phyloP scores from a whole-genome alignment of 1,140 invertebrate genomes.

The Euglossa dilemma region DNA sequence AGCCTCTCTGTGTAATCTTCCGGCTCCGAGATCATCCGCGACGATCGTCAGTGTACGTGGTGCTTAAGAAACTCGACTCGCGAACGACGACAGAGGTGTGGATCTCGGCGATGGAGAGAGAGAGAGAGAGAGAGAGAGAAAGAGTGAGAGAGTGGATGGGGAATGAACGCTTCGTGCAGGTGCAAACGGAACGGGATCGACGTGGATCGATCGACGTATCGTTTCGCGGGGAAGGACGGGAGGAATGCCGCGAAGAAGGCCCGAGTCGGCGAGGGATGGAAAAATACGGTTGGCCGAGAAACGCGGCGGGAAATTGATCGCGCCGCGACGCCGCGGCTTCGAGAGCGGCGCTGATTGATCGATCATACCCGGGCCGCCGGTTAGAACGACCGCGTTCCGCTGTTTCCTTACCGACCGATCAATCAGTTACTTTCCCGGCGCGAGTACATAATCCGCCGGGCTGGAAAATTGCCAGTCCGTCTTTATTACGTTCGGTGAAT shows the following conservation, averaged over 20 bases:
- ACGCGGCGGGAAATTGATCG: constrained; percentile 57
- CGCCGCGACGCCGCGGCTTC: constrained; percentile 20
- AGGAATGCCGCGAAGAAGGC: too few species aligned
- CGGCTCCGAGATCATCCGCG: constrained; percentile 42
- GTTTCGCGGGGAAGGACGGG: neutral
- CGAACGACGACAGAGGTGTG: constrained; percentile 44
- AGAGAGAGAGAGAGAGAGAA: too few species aligned
- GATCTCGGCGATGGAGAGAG: too few species aligned
- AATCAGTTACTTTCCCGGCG: constrained; percentile 62
- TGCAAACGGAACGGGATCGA: neutral
- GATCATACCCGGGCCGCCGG: constrained; percentile 34
- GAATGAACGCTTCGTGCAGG: too few species aligned
- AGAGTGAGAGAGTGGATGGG: too few species aligned
- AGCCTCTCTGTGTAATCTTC: neutral
- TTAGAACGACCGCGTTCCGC: constrained; percentile 22
- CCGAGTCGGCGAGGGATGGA: neutral
- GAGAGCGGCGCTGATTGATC: constrained; percentile 57
- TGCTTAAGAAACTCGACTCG: constrained; percentile 40
- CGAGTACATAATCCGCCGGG: constrained; percentile 33
- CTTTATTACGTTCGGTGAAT: constrained; percentile 53
- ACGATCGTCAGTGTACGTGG: constrained; percentile 40
- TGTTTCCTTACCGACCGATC: constrained; percentile 63
- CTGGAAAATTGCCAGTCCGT: constrained; percentile 64
- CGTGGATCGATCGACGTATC: neutral
- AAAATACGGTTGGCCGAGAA: neutral